These are phyloP conservation scores for Crotalus viridis DNA, from an alignment of 2,113 vertebrate species.

Conservation along the genomic window DNA sequence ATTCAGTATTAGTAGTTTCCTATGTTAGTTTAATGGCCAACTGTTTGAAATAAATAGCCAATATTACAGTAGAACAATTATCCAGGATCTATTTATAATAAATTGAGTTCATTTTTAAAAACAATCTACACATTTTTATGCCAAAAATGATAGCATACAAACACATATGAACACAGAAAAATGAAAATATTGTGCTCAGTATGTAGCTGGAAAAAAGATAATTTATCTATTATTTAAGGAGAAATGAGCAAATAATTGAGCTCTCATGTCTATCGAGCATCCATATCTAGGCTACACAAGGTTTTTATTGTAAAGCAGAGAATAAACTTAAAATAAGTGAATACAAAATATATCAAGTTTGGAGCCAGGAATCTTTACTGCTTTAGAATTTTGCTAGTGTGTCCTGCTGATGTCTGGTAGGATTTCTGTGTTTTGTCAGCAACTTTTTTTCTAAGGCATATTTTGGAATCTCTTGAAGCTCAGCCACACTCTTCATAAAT, in stretches of 20 bases:
- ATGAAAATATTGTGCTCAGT: background rate
- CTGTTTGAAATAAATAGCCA: background rate
- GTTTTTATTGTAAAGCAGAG: background rate
- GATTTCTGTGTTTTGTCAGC: background rate
- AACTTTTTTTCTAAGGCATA: background rate
- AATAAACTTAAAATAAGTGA: background rate
- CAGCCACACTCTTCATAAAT: slow-evolving; percentile 3
- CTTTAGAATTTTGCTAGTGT: slow-evolving; percentile 1
- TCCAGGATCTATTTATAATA: background rate
- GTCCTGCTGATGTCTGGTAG: background rate
- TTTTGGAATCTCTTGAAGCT: slow-evolving; percentile 5
- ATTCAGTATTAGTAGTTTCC: background rate
- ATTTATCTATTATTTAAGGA: background rate
- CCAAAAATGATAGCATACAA: background rate
- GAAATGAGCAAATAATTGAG: background rate
- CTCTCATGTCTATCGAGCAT: background rate
- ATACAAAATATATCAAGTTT: background rate
- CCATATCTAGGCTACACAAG: background rate
- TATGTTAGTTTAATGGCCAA: background rate
- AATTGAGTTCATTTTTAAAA: background rate
- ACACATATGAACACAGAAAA: background rate
- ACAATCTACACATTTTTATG: background rate
- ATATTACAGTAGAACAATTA: background rate
- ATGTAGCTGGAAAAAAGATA: background rate
- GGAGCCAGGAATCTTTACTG: background rate